A percentile compares a stretch with the other conserved stretches of the same genome.
Conservation (phyloP, 2,888 invertebrate species). For the Leptinotarsa rubiginosa region DNA sequence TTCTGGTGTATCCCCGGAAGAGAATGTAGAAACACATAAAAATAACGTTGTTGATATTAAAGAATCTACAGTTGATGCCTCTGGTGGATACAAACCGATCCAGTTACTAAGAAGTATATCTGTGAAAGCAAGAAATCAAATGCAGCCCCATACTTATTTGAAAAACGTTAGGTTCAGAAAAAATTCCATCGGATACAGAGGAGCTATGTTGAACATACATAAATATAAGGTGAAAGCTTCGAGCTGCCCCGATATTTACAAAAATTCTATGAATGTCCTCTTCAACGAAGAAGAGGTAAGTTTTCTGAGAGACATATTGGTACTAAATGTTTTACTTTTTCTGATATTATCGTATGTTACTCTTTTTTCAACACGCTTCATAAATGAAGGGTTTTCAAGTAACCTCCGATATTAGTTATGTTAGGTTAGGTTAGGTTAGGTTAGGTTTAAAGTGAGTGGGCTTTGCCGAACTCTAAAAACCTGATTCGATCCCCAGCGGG, state of each 20-base stretch:
- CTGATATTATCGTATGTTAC: too few species aligned
- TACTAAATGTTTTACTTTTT: too few species aligned
- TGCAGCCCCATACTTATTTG: conserved; percentile 73
- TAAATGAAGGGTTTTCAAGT: too few species aligned
- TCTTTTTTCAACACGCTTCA: too few species aligned
- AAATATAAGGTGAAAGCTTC: conserved; percentile 86
- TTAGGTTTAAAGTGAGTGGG: too few species aligned
- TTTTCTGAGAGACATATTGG: too few species aligned
- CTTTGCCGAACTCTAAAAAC: too few species aligned
- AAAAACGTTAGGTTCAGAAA: conserved; percentile 79
- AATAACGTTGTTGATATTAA: conserved; percentile 40
- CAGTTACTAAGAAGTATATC: conserved; percentile 35
- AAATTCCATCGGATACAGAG: conserved; percentile 87
- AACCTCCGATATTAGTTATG: too few species aligned
- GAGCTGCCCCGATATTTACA: conserved; percentile 91
- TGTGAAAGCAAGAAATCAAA: conserved; percentile 39
- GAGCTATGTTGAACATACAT: conserved; percentile 86
- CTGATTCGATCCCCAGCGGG: too few species aligned
- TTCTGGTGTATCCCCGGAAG: neutral
- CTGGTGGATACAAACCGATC: conserved; percentile 21
- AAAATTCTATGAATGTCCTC: conserved; percentile 87
- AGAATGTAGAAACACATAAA: conserved; percentile 21
- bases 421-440: too few species aligned
- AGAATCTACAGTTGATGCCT: conserved; percentile 5
- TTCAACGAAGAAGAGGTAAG: conserved; percentile 77